Base-by-base conservation (phyloP, 1,140 invertebrate species). In the Protaetia brevitarsis region DNA sequence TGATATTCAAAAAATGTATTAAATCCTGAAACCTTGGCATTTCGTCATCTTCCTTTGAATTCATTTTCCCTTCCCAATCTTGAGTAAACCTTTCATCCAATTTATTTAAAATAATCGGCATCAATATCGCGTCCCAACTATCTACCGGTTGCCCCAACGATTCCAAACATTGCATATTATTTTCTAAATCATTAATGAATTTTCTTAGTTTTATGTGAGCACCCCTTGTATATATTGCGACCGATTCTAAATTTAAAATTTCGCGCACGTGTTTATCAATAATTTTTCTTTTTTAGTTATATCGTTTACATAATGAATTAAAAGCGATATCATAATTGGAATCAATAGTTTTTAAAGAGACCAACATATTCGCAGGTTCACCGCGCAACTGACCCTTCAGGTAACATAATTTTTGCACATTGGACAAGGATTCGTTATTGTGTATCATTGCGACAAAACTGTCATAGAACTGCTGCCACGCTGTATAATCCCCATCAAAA, bases 11-110 rank as follows among this genome's bases (percentile, higher is more conserved):
- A 63, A 72, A 72, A n/a, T 63, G 30, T 10, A 37, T 51, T 21
- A 71, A 29, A 2, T 69, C 58, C 1, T 64, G 13, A 21, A 69
- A 19, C 16, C 2, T 68, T 3, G 71, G 70, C 5, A 71, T 27
- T 0, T 57, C 26, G 6, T 63, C 27, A 29, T 31, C 26, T 21
- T 1, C 13, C 19, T 13, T 63, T 31, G 19, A 28, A 0, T 67
- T 69, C 11, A 68, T 30, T 16, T 26, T 56, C 26, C 56, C 23
- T 51, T 71, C 68, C 71, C 73, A 74, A 2, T 66, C 61, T 61
- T 68, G 34, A 6, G 29, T 63, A 1, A 66, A 61, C 5, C 31
- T 41, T 8, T 23, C 19, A 60, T 70, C 68, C 10, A 73, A 34
- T 62, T 69, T 72, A 19, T 64, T 51, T 28, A 31, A 30, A 8